These are phyloP conservation scores for Pyxicephalus adspersus DNA, from an alignment of 2,113 vertebrate genomes.

Conservation along the genomic window DNA sequence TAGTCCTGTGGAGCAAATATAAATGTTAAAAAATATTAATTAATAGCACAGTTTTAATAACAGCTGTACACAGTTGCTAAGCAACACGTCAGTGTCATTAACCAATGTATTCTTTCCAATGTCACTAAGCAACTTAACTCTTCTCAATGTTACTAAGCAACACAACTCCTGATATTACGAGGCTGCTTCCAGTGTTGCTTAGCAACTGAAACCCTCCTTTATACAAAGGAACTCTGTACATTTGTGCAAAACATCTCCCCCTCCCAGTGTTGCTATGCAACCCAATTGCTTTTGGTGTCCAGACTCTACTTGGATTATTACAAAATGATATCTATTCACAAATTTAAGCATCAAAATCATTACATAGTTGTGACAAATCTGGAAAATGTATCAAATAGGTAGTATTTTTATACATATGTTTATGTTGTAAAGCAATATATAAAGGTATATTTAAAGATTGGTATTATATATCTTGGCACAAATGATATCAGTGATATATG, in stretches of 20 bases:
- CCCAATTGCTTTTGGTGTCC: neutral
- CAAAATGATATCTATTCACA: neutral
- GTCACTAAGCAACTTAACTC: conserved; percentile 47
- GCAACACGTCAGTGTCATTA: conserved; percentile 44
- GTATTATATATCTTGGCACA: neutral
- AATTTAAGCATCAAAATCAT: neutral
- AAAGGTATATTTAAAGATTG: neutral
- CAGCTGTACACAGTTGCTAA: conserved; percentile 45
- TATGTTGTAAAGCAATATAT: neutral
- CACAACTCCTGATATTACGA: conserved; percentile 10
- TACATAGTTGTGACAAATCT: neutral
- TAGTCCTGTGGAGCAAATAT: conserved; percentile 75
- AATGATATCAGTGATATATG: neutral
- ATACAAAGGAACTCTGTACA: conserved; percentile 12
- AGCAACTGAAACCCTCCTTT: conserved; percentile 30
- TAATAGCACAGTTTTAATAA: conserved; percentile 26
- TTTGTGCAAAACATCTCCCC: neutral
- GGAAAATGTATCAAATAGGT: too few species aligned
- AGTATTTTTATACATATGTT: too few species aligned
- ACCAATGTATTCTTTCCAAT: conserved; percentile 34
- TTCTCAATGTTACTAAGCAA: conserved; percentile 51
- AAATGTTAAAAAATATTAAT: conserved; percentile 2
- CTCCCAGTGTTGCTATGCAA: neutral
- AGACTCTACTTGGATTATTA: neutral
- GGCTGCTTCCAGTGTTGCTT: conserved; percentile 36